phyloP scores from a whole-genome alignment of 2,113 vertebrate species.

The Gallinago jamesoni region DNA sequence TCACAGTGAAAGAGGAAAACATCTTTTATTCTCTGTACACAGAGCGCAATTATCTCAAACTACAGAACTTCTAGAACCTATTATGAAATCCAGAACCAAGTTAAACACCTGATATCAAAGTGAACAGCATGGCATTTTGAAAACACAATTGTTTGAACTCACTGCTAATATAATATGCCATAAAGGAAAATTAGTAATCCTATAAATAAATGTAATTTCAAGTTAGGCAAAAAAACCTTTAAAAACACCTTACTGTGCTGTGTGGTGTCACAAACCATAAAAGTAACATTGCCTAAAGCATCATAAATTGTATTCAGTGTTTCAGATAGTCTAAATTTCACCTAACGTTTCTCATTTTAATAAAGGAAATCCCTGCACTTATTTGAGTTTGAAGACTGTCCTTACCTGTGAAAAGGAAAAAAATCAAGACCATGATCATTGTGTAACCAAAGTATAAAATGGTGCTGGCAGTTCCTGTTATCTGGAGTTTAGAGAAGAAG shows the following conservation, averaged over 20 bases:
- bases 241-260: neutral
- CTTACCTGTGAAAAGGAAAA: slow-evolving; percentile 88
- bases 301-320: neutral
- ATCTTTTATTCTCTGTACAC: neutral
- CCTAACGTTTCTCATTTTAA: neutral
- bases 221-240: neutral
- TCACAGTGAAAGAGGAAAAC: neutral
- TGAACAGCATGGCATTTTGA: neutral
- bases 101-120: neutral
- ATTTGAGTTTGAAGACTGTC: neutral
- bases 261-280: neutral
- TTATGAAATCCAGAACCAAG: neutral
- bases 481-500: slow-evolving; percentile 88
- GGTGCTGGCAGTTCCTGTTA: slow-evolving; percentile 81
- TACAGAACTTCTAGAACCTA: neutral
- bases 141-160: neutral
- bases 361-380: neutral
- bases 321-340: neutral
- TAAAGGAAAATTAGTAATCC: neutral
- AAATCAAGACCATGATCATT: slow-evolving; percentile 87
- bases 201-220: neutral
- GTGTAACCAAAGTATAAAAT: slow-evolving; percentile 90
- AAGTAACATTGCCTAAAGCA: neutral
- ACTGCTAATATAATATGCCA: neutral
- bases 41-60: neutral